phyloP scores from a whole-genome alignment of 1,140 invertebrate species.

The Formica selysi region DNA sequence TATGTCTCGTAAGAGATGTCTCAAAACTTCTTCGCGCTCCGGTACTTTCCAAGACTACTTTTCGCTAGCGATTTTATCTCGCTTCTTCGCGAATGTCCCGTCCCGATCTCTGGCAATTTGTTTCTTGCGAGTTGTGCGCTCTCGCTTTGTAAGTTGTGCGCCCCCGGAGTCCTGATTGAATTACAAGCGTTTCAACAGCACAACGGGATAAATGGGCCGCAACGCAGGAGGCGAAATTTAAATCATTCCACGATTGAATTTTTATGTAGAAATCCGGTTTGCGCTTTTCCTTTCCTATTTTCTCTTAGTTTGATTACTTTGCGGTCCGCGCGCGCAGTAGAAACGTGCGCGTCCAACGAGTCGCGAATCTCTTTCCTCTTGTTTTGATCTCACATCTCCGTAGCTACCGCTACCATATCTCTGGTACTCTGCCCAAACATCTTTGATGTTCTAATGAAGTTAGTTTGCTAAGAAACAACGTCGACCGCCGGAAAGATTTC shows the following conservation, averaged over 20 bases:
- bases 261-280: conserved; percentile 19
- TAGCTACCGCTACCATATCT: conserved; percentile 1
- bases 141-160: conserved; percentile 43
- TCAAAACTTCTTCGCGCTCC: conserved; percentile 27
- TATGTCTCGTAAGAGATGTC: conserved; percentile 7
- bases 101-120: conserved; percentile 54
- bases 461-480: conserved; percentile 73
- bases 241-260: conserved; percentile 47
- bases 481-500: conserved; percentile 49
- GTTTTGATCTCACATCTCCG: conserved; percentile 4
- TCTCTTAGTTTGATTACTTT: conserved; percentile 38
- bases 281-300: neutral
- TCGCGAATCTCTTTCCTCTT: conserved; percentile 19
- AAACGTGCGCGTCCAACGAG: neutral
- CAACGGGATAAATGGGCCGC: conserved; percentile 15
- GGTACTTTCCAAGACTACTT: conserved; percentile 30
- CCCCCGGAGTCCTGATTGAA: conserved; percentile 36
- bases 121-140: conserved; percentile 36
- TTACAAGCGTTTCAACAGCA: conserved; percentile 53
- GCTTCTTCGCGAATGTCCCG: conserved; percentile 32
- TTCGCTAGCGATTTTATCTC: conserved; percentile 44
- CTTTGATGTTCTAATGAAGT: conserved; percentile 78
- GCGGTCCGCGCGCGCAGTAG: neutral
- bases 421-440: conserved; percentile 38
- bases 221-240: conserved; percentile 24